Percentiles rank a stretch among this genome's conserved stretches.
Conservation (phyloP, 2,113 vertebrate species). For the Clarias macrocephalus region DNA sequence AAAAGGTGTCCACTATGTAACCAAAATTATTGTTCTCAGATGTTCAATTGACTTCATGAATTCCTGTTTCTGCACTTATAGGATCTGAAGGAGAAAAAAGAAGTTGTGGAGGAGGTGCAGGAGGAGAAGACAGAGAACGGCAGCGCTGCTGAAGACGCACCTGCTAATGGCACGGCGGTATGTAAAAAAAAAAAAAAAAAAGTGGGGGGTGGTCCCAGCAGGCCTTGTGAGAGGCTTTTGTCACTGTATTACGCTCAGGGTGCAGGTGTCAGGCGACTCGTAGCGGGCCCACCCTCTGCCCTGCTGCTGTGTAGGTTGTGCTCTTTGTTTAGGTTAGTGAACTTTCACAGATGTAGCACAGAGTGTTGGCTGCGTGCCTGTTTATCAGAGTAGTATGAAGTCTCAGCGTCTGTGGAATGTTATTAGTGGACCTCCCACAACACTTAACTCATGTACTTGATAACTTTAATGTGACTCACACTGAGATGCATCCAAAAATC, state of each 20-base stretch:
- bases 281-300: conserved; percentile 51
- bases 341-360: conserved; percentile 70
- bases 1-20: neutral
- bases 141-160: conserved; percentile 69
- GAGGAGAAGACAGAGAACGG: conserved; percentile 64
- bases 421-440: conserved; percentile 21
- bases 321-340: conserved; percentile 74
- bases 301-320: conserved; percentile 44
- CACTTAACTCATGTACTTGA: conserved; percentile 15
- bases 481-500: neutral
- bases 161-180: conserved; percentile 77
- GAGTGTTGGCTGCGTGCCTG: neutral
- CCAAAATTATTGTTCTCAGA: too few relatives aligned
- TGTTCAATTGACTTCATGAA: neutral
- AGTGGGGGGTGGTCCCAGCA: conserved; percentile 23
- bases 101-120: conserved; percentile 65
- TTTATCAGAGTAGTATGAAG: conserved; percentile 3
- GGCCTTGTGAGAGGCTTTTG: conserved; percentile 71
- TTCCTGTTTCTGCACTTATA: conserved; percentile 41
- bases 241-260: conserved; percentile 59
- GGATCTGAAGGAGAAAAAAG: conserved; percentile 83
- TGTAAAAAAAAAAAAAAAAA: conserved; percentile 52
- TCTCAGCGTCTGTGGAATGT: neutral
- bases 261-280: conserved; percentile 72
- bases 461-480: conserved; percentile 6